These are phyloP conservation scores for Embidobia sp. DNA, from an alignment of 2,888 invertebrate species.

Conservation along the genomic window DNA sequence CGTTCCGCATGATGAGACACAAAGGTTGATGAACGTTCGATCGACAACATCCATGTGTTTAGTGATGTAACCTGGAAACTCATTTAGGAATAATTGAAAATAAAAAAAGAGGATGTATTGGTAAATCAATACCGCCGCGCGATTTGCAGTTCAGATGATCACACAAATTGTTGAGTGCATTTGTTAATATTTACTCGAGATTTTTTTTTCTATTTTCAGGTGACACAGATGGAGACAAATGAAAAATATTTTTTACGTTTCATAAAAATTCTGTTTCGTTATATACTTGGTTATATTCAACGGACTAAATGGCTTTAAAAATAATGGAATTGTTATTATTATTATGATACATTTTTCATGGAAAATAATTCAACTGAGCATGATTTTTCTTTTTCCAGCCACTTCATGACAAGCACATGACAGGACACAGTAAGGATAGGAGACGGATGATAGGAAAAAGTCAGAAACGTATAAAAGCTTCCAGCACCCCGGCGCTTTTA, in stretches of 20 bases:
- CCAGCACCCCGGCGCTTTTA: conserved; percentile 77
- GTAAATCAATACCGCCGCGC: conserved; percentile 31
- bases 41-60: conserved; percentile 37
- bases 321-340: too few species aligned
- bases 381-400: conserved; percentile 70
- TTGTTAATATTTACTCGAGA: too few species aligned
- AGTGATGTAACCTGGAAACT: conserved; percentile 41
- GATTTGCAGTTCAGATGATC: too few species aligned
- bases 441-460: conserved; percentile 74
- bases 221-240: too few species aligned
- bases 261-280: too few species aligned
- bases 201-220: too few species aligned
- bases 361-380: too few species aligned
- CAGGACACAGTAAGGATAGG: conserved; percentile 71
- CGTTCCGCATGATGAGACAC: conserved; percentile 47
- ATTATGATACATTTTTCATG: too few species aligned
- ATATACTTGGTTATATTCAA: too few species aligned
- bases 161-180: too few species aligned
- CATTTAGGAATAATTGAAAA: conserved; percentile 38
- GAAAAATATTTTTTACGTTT: too few species aligned
- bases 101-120: conserved; percentile 21
- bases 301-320: too few species aligned
- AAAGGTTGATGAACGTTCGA: conserved; percentile 63
- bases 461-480: conserved; percentile 77
- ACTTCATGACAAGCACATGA: conserved; percentile 70